These are phyloP conservation scores for Pardalotus punctatus DNA, from an alignment of 2,113 vertebrate species.

Conservation along the genomic window DNA sequence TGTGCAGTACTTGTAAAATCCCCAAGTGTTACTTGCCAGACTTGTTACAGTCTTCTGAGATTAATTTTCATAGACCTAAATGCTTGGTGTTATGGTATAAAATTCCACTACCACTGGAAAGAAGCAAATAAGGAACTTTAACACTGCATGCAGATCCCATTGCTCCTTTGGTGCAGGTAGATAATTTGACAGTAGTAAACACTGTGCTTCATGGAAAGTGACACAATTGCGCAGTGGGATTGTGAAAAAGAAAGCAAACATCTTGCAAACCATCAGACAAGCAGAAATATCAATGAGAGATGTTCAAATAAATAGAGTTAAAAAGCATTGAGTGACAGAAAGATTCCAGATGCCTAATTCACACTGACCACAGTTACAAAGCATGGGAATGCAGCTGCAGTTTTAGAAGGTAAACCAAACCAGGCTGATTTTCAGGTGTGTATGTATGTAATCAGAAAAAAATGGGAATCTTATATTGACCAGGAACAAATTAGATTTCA, in stretches of 20 bases:
- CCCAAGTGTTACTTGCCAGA: background rate
- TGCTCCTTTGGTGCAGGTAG: slow-evolving; percentile 30
- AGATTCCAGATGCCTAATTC: background rate
- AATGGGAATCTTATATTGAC: background rate
- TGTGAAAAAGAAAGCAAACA: slow-evolving; percentile 21
- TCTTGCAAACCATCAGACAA: background rate
- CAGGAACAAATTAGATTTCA: background rate
- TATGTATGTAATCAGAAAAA: background rate
- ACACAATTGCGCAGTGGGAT: slow-evolving; percentile 5
- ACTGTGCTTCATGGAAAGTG: slow-evolving; percentile 36
- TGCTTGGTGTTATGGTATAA: background rate
- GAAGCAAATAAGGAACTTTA: background rate
- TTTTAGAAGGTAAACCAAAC: background rate
- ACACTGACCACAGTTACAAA: background rate
- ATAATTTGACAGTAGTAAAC: slow-evolving; percentile 37
- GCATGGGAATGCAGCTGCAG: background rate
- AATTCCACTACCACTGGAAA: background rate
- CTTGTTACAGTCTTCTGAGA: background rate
- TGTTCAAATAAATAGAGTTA: background rate
- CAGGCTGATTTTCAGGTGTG: background rate
- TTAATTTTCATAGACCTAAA: slow-evolving; percentile 12
- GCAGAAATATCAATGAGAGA: background rate
- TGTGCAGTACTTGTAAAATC: background rate
- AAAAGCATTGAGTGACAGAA: background rate
- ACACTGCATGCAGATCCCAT: background rate